Evolutionary conservation across 2,113 vertebrate genomes (phyloP).

Genomic region (Chinchilla lanigera): DNA sequence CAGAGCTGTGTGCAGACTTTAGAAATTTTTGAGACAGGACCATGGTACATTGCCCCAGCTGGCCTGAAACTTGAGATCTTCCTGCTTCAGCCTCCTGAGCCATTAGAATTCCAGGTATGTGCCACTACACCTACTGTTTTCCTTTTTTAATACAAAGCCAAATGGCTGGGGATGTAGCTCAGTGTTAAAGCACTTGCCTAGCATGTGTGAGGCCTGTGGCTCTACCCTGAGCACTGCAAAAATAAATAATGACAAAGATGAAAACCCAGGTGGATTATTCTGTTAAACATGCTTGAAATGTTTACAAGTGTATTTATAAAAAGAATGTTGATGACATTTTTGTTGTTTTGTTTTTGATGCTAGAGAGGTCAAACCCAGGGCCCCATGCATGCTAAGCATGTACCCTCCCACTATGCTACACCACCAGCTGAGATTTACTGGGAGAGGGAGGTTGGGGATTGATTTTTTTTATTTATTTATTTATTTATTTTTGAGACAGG

Average conservation of each 20-base stretch:
- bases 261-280: not conserved
- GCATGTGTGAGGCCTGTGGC: no score
- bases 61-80: not conserved
- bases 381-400: not conserved
- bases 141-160: not conserved
- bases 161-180: not conserved
- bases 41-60: not conserved
- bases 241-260: not conserved
- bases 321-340: no score
- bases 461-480: no score
- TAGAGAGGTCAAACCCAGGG: not conserved
- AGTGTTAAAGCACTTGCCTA: no score
- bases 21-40: no score
- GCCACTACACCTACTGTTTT: no score
- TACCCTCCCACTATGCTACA: not conserved
- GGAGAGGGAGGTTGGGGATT: no score
- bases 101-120: no score
- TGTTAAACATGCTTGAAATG: not conserved
- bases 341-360: not conserved
- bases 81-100: no score
- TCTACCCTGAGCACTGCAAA: no score
- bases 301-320: not conserved
- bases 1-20: no score
- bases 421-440: not conserved
- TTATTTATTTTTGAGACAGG: no score